Base-by-base conservation (phyloP, 2,113 vertebrate species). In the Chaenogobius annularis region DNA sequence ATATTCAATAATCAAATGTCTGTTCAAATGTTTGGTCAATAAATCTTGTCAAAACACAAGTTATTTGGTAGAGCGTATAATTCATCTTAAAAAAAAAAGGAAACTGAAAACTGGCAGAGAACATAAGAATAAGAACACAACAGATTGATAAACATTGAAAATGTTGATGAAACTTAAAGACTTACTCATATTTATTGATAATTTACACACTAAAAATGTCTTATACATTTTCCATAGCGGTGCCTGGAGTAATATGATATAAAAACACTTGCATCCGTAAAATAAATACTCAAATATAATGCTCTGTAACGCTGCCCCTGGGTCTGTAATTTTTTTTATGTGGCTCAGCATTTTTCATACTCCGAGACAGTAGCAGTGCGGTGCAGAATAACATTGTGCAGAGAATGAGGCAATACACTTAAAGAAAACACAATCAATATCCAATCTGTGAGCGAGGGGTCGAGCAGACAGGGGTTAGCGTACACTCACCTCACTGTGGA, bases 381-480 rank as follows among this genome's bases (percentile, higher is more conserved):
- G 71, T 73, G 74, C 79, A 68, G 69, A 72, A 69, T 61, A 72
- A 84, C 59, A 84, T 56, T 58, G 71, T 43, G 47, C 71, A 63
- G 66, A 50, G 81, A 79, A 80, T 15, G 62, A 20, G 40, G 85
- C 86, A 74, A 81, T 85, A 88, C 82, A 75, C 66, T 72, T 82
- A 75, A 77, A 87, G 70, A 82, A 85, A 86, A 80, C 73, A 69
- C 78, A 83, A 93, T 94, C 93, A 89, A 94, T 94, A 93, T 92
- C 77, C 92, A 94, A 93, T 94, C 90, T 93, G 71, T 56, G 69
- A 77, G 77, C 74, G 76, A 77, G 76, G 89, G 88, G 88, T 92
- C 88, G 86, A 63, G 76, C 77, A 73, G 73, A 85, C 77, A 0
- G 55, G 85, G 87, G 85, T 88, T 89, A 89, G 89, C 81, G 85